Conservation (phyloP, 2,797 vertebrate genomes). For the Emydoidea blandingii region DNA sequence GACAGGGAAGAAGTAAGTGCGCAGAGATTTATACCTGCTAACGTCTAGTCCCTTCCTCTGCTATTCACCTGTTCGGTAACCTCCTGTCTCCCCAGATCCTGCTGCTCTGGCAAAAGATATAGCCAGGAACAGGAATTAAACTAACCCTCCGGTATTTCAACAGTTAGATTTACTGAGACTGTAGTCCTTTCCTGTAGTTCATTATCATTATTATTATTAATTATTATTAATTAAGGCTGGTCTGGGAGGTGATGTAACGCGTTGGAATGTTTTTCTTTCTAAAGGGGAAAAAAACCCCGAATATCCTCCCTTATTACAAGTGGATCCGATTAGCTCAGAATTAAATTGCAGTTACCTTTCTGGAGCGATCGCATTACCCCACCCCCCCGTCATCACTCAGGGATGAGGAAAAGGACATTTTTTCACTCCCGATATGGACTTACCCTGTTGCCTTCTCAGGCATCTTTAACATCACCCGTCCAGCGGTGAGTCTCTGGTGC, state of each 20-base stretch:
- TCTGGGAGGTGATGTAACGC: too few species aligned
- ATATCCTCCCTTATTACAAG: neutral
- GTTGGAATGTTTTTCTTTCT: neutral
- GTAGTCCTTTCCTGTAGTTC: neutral
- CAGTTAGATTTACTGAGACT: too few species aligned
- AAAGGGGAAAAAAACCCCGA: neutral
- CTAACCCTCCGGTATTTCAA: too few species aligned
- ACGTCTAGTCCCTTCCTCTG: constrained; percentile 27
- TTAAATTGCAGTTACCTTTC: constrained; percentile 18
- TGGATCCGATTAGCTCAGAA: neutral
- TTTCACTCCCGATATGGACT: neutral
- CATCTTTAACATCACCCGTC: too few species aligned
- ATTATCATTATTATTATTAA: too few species aligned
- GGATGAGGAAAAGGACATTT: neutral
- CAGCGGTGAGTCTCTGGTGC: neutral
- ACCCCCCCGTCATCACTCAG: neutral
- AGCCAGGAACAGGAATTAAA: neutral
- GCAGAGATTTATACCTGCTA: constrained; percentile 58
- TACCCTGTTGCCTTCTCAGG: too few species aligned
- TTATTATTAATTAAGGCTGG: too few species aligned
- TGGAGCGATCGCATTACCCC: neutral
- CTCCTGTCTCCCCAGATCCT: neutral
- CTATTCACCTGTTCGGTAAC: constrained; percentile 36
- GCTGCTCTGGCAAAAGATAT: neutral
- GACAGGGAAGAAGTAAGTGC: constrained; percentile 96